A percentile compares a stretch with the other conserved stretches of the same genome.
Conservation (phyloP, 2,888 invertebrate species). For the Phaonia tiefii region DNA sequence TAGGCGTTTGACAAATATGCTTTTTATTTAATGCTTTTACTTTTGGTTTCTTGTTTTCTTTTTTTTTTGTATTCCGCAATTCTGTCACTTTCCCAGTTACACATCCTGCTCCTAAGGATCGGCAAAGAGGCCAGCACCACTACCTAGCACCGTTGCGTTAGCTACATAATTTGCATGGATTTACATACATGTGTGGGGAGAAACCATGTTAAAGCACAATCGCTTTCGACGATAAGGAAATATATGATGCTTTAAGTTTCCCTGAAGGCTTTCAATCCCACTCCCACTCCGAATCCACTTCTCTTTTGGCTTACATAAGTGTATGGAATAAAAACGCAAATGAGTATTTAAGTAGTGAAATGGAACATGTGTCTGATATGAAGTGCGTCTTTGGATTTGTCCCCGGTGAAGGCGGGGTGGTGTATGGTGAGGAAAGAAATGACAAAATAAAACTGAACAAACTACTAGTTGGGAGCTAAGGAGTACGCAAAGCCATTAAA, state of each 20-base stretch:
- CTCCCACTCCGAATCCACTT: too few relatives aligned
- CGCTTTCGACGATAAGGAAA: not conserved
- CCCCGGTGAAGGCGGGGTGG: too few relatives aligned
- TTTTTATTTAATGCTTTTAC: conserved; percentile 38
- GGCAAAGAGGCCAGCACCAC: not conserved
- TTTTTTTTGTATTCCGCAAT: too few relatives aligned
- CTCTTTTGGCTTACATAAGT: too few relatives aligned
- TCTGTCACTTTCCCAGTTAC: too few relatives aligned
- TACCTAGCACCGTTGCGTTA: not conserved
- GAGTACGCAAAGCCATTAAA: not conserved
- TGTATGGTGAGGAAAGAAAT: not conserved
- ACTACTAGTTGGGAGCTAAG: not conserved
- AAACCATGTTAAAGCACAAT: conserved; percentile 19
- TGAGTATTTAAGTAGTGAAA: conserved; percentile 63
- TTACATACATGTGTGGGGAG: conserved; percentile 38
- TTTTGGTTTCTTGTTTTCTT: not conserved
- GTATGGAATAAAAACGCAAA: conserved; percentile 50
- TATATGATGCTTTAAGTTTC: conserved; percentile 49
- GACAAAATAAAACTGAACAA: conserved; percentile 26
- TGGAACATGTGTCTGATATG: conserved; percentile 58
- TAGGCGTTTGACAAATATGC: conserved; percentile 63
- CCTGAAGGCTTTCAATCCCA: conserved; percentile 51
- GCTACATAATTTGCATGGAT: conserved; percentile 59
- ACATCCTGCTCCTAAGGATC: too few relatives aligned
- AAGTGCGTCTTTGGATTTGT: conserved; percentile 11